These are phyloP conservation scores for Erythrocercus mccallii DNA, from an alignment of 2,113 vertebrate species.

Conservation along the genomic window DNA sequence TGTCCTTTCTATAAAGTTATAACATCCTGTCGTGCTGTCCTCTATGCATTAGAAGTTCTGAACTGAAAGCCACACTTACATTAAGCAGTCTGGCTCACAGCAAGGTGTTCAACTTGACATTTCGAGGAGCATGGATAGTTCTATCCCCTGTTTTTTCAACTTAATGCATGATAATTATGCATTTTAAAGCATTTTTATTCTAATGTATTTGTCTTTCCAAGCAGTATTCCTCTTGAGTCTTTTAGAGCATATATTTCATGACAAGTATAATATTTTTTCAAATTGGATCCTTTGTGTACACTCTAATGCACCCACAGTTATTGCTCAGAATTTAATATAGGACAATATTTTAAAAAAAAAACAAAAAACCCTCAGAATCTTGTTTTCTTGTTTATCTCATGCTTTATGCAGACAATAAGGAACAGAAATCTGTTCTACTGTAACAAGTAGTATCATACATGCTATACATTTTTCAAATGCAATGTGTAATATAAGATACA, in stretches of 20 bases:
- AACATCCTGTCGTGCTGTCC: slow-evolving; percentile 65
- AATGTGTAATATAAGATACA: not conserved
- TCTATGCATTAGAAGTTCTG: slow-evolving; percentile 70
- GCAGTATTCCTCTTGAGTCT: slow-evolving; percentile 2
- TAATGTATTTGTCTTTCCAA: slow-evolving; percentile 40
- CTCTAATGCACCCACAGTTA: not conserved
- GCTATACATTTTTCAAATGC: not conserved
- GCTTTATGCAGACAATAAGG: not conserved
- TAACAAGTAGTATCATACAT: not conserved
- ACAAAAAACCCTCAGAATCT: not conserved
- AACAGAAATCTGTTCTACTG: not conserved
- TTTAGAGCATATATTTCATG: not conserved
- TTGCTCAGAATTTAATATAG: not conserved
- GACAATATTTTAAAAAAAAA: not conserved
- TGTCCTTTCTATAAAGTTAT: slow-evolving; percentile 61
- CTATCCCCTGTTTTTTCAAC: slow-evolving; percentile 42
- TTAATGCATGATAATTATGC: slow-evolving; percentile 58
- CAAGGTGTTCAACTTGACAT: slow-evolving; percentile 77
- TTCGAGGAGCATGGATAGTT: slow-evolving; percentile 66
- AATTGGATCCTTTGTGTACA: not conserved
- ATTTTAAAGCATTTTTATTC: slow-evolving; percentile 62
- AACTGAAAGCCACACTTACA: slow-evolving; percentile 62
- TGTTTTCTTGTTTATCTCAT: not conserved
- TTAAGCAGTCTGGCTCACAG: slow-evolving; percentile 74
- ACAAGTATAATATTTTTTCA: slow-evolving; percentile 26